Base-by-base conservation (phyloP, 2,797 vertebrate genomes). In the Scleropages formosus region DNA sequence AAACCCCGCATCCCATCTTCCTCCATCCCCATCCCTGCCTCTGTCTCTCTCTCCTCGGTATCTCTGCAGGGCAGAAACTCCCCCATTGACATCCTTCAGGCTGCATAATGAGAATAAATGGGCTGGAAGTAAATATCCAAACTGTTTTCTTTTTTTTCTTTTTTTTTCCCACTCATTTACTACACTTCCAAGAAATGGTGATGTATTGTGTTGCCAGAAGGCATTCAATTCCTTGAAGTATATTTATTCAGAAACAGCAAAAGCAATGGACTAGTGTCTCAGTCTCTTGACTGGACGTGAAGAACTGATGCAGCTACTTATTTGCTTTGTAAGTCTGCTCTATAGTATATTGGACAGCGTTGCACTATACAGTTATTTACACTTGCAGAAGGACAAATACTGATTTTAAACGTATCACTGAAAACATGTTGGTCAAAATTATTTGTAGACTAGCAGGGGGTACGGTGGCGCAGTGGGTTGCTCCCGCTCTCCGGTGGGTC, bases 101-200 rank as follows among this genome's bases (percentile, higher is more conserved):
- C 89, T 89, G 88, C 85, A 90, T 92, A 92, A 92, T 93, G 91
- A 91, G 89, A 92, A 92, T 90, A 92, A 92, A 93, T 92, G 90
- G 91, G 87, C 86, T 92, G 91, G 91, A 92, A 92, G 89, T 90
- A 91, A 92, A 89, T 87, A 91, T 88, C 88, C 89, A 88, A 88
- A 77, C 86, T 86, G 85, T 86, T 88, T 85, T 84, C 80, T 85
- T 76, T 70, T 69, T n/a, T 18, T 59, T 59, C n/a, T 59, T 61
- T 61, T 61, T n/a, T 13, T 67, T 46, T 67, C 59, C 18, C 60
- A 63, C n/a, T 31, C 60, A 26, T 75, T 62, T 61, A 20, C 44
- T 67, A 26, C 82, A 75, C 31, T 80, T 47, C 39, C 56, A 20
- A 60, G 60, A 22, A n/a, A 74, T 53, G 26, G 65, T 65, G 73